A percentile compares a stretch with the other conserved stretches of the same genome.
These are phyloP conservation scores for Limnephilus marmoratus DNA, from an alignment of 2,888 invertebrate species.

Conservation along the genomic window DNA sequence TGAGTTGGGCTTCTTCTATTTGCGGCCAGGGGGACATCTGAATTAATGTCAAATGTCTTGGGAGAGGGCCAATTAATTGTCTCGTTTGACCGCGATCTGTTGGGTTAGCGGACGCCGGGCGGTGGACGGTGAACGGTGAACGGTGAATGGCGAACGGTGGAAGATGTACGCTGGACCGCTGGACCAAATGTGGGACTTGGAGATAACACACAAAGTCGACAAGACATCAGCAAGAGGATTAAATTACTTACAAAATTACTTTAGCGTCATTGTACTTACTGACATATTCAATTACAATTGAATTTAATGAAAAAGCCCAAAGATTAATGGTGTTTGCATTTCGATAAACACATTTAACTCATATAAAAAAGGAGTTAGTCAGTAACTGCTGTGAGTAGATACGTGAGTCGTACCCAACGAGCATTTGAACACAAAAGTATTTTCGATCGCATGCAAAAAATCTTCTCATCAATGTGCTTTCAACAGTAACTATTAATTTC, in stretches of 20 bases:
- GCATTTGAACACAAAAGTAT: not conserved
- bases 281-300: not conserved
- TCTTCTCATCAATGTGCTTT: not conserved
- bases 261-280: not conserved
- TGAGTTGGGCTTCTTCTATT: slow-evolving; percentile 19
- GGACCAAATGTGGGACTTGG: not conserved
- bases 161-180: not conserved
- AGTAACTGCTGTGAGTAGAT: not conserved
- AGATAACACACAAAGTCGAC: not conserved
- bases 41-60: slow-evolving; percentile 48
- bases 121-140: too few species aligned
- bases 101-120: not conserved
- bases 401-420: too few species aligned
- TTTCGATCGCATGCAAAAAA: not conserved
- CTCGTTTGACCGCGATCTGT: slow-evolving; percentile 40
- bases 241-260: not conserved
- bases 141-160: not conserved
- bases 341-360: not conserved
- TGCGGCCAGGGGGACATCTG: slow-evolving; percentile 41
- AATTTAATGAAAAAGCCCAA: not conserved
- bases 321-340: not conserved
- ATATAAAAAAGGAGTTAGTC: not conserved
- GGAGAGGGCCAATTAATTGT: slow-evolving; percentile 42
- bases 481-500: too few species aligned
- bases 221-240: not conserved